A percentile compares a stretch with the other conserved stretches of the same genome.
phyloP scores from a whole-genome alignment of 2,888 invertebrate species.

The Drosophila histrio region DNA sequence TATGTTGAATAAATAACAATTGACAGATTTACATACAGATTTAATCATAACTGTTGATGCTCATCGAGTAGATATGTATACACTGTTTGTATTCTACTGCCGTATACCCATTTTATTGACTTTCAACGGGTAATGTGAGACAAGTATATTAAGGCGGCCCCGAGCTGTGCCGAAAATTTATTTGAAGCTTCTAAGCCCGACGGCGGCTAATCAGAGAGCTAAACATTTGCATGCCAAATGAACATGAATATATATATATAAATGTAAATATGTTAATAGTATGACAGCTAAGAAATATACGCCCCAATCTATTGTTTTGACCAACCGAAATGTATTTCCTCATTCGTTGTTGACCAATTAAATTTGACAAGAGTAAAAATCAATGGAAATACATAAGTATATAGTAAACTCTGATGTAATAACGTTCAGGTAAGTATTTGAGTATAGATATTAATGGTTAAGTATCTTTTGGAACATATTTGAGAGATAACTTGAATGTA shows the following conservation, averaged over 20 bases:
- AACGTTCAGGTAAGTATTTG: not conserved
- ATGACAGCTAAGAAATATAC: constrained; percentile 1
- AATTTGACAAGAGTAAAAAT: not conserved
- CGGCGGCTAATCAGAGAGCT: constrained; percentile 14
- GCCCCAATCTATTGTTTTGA: not conserved
- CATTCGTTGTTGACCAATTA: constrained; percentile 11
- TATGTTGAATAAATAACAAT: not conserved
- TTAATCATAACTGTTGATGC: no score
- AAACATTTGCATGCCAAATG: constrained; percentile 16
- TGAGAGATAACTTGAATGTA: not conserved
- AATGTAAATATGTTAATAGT: not conserved
- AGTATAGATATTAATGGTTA: not conserved
- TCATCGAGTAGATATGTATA: no score
- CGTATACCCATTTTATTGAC: not conserved
- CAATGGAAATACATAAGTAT: not conserved
- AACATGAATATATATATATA: constrained; percentile 12
- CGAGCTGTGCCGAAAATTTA: constrained; percentile 10
- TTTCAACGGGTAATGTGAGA: not conserved
- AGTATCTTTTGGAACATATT: no score
- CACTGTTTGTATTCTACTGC: no score
- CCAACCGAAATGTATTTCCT: constrained; percentile 17
- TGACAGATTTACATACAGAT: no score
- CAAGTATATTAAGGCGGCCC: constrained; percentile 22
- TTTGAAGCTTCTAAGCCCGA: not conserved
- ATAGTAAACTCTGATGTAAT: constrained; percentile 3